Base-by-base conservation (phyloP, 1,140 invertebrate genomes). In the Caenorhabditis tropicalis region DNA sequence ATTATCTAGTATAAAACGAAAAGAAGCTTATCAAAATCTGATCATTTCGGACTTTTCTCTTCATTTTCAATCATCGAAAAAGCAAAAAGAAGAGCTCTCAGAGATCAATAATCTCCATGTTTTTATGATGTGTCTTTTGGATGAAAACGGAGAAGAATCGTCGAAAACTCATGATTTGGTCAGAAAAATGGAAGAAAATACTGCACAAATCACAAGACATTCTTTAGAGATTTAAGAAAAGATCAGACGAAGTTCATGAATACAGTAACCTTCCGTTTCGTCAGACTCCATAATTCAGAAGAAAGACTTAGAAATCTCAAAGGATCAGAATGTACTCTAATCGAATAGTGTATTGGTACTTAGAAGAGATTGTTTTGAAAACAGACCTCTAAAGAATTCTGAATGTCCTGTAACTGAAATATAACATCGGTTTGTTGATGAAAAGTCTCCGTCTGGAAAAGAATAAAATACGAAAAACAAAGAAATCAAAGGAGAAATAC, bases 381-480 rank as follows among this genome's bases (percentile, higher is more conserved):
- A n/a, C n/a, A n/a, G n/a, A n/a, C 65, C 65, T 74, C 65, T 29
- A 74, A 46, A 21, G 65, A 12, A 43, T 74, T 74, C n/a, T 74
- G 65, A 36, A 74, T n/a, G 29, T 74, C 65, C 65, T 74, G 65
- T 10, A 74, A 12, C 27, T 74, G 65, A 36, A 74, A 74, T 24
- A 74, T 16, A 43, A 74, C 27, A 24, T 74, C 65, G 2, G 65
- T 74, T 74, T 74, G 65, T 24, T 74, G 15, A 39, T 29, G 19
- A 15, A 46, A 74, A 33, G 0, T 31, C 43, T 74, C 36, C 65
- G 24, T 15, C 65, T 43, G 33, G 6, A 74, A 74, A 46, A 46
- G 12, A 10, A 9, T 21, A 15, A 36, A 31, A 4, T 36, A 19
- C 24, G 0, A 33, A 70, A 19, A n/a, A 39, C 7, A 58, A 29